Percentiles rank a stretch among this genome's conserved stretches.
Conservation (phyloP, 2,888 invertebrate species). For the Temnothorax ravouxi region DNA sequence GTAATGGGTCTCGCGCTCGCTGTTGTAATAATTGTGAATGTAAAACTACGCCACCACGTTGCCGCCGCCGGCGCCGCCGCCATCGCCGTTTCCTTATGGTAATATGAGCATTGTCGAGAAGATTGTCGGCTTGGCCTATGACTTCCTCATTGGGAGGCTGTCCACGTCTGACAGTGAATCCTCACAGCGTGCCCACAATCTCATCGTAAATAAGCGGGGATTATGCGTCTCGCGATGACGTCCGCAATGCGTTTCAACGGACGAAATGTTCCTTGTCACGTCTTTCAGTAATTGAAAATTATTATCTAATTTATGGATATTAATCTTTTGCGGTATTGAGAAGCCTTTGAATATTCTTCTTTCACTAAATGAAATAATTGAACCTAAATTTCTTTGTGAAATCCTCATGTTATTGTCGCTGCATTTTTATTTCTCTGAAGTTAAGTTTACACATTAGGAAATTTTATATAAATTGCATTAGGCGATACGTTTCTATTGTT, state of each 20-base stretch:
- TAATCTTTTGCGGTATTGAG: neutral
- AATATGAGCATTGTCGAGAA: slow-evolving; percentile 54
- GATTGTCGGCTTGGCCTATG: slow-evolving; percentile 38
- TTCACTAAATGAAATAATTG: neutral
- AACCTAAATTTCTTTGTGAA: neutral
- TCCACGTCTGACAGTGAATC: slow-evolving; percentile 16
- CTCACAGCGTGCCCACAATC: slow-evolving; percentile 12
- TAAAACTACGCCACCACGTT: slow-evolving; percentile 52
- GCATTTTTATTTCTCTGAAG: neutral
- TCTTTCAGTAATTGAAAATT: slow-evolving; percentile 25
- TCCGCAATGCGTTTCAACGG: neutral
- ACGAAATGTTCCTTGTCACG: neutral
- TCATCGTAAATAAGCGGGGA: slow-evolving; percentile 44
- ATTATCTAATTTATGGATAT: slow-evolving; percentile 2
- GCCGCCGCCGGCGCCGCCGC: neutral
- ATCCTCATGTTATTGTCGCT: neutral
- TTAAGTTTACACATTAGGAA: neutral
- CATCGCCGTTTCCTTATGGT: slow-evolving; percentile 55
- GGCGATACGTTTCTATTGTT: neutral
- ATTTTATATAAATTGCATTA: neutral
- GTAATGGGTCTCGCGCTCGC: slow-evolving; percentile 61
- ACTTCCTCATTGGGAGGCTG: slow-evolving; percentile 39
- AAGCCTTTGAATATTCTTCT: neutral
- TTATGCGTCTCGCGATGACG: slow-evolving; percentile 13
- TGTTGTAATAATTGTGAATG: slow-evolving; percentile 73